phyloP scores from a whole-genome alignment of 1,140 invertebrate species.

The Pectinophora gossypiella region DNA sequence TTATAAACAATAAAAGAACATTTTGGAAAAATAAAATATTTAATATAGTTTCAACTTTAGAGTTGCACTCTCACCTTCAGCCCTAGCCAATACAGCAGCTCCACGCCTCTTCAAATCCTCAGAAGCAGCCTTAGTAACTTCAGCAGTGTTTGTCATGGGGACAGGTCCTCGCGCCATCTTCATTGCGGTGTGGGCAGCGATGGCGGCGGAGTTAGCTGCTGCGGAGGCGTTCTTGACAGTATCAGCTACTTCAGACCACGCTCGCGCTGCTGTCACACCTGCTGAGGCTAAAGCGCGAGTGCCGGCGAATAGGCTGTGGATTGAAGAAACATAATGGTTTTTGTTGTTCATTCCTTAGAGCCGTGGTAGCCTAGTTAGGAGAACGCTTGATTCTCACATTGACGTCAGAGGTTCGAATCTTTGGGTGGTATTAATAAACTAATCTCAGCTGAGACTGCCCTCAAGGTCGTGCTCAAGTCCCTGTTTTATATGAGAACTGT shows the following conservation, averaged over 20 bases:
- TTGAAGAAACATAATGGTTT: no score
- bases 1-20: no score
- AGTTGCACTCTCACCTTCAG: constrained; percentile 65
- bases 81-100: constrained; percentile 59
- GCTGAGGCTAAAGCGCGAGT: constrained; percentile 81
- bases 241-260: constrained; percentile 87
- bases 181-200: constrained; percentile 75
- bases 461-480: no score
- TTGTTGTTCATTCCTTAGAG: no score
- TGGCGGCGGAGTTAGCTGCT: constrained; percentile 80
- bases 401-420: no score
- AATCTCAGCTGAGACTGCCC: no score
- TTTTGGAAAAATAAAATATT: no score
- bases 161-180: constrained; percentile 34
- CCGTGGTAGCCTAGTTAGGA: no score
- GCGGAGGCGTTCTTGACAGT: constrained; percentile 78
- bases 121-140: constrained; percentile 27
- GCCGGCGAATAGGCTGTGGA: constrained; percentile 82
- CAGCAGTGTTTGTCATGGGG: constrained; percentile 31
- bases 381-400: no score
- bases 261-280: constrained; percentile 86
- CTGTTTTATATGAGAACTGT: no score
- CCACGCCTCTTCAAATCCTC: constrained; percentile 38
- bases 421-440: no score
- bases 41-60: no score